Base-by-base conservation (phyloP, 2,113 vertebrate genomes). In the Oryzias celebensis region DNA sequence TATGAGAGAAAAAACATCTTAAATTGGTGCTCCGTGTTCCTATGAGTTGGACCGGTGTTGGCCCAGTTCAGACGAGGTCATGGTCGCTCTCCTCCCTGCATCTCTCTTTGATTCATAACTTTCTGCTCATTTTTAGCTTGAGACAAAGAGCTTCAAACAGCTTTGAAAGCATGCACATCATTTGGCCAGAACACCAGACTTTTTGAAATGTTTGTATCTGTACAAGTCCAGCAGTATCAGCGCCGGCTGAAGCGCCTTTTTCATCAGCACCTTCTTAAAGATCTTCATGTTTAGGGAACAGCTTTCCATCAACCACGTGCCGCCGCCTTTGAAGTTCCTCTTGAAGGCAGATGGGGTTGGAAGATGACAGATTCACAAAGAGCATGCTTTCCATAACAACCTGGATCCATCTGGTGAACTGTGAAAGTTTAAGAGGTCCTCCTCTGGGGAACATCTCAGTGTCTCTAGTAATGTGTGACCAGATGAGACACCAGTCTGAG, bases 11-110 rank as follows among this genome's bases (percentile, higher is more conserved):
- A 71, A 44, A 49, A 73, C 71, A 13, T 4, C 28, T 77, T 42
- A 58, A 61, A 68, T 22, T 53, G 63, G 79, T 79, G 28, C 90
- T 85, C 17, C 0, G 53, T 89, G 85, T 92, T 89, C 88, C 75
- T 68, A 57, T 44, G 46, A 71, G 36, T 71, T 86, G 73, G 85
- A 84, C 57, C 43, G 7, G 56, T 20, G 59, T 52, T 31, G 4
- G 42, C 10, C 41, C n/a, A 14, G 80, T 41, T 75, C 80, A 75
- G 42, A 43, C 1, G 7, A 65, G 82, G 78, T 84, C 90, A 90
- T 15, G 89, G 89, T 66, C 74, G 60, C 49, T n/a, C 18, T 55
- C 45, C 17, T 51, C 43, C 36, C 12, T 46, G 52, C 14, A 18
- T 53, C 52, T 60, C 20, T 56, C 24, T 51, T 56, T 42, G 42